These are phyloP conservation scores for Leucopternis melanops DNA, from an alignment of 2,113 vertebrate genomes.

Conservation along the genomic window DNA sequence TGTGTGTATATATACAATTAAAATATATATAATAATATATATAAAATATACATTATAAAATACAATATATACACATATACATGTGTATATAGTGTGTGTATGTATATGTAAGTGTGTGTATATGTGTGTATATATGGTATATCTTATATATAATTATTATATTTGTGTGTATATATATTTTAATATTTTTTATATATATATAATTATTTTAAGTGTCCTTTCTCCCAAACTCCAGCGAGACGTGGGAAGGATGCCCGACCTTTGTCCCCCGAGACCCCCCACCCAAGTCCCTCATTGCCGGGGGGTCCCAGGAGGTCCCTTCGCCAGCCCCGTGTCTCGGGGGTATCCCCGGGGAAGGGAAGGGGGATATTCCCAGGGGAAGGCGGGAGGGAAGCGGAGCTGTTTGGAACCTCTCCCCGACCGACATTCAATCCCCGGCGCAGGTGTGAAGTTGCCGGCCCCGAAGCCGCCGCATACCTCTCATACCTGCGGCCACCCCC, in stretches of 20 bases:
- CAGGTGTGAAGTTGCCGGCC: background rate
- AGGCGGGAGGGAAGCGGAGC: background rate
- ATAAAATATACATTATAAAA: too few species aligned
- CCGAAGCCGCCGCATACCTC: background rate
- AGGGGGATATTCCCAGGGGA: background rate
- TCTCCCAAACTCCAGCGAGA: background rate
- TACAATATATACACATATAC: background rate
- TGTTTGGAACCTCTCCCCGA: background rate
- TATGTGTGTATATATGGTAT: background rate
- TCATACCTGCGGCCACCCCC: background rate
- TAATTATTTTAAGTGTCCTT: background rate
- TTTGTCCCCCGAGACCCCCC: too few species aligned
- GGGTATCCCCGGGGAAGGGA: background rate
- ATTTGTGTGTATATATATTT: too few species aligned
- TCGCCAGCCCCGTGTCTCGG: background rate
- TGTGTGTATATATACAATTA: background rate
- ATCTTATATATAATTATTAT: background rate
- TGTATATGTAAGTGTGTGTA: background rate
- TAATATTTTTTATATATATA: too few species aligned
- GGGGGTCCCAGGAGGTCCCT: background rate
- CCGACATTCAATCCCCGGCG: background rate
- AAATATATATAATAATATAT: background rate
- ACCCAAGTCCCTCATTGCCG: background rate
- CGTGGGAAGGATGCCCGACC: accelerated
- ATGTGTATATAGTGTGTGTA: background rate